Base-by-base conservation (phyloP, 2,888 invertebrate genomes). In the Bombylius discolor region DNA sequence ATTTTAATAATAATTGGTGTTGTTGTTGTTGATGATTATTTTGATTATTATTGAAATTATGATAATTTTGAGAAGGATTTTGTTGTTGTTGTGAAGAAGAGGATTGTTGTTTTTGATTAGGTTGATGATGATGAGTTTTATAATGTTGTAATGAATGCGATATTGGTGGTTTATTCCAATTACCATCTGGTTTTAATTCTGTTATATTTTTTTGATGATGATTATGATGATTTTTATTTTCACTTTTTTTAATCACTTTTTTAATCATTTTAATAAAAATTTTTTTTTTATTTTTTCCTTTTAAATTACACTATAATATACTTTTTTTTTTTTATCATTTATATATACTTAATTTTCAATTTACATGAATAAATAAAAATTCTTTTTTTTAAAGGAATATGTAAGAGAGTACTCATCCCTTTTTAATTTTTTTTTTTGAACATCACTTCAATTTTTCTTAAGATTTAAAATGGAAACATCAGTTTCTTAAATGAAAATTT, bases 121-220 rank as follows among this genome's bases (percentile, higher is more conserved):
- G 13, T 13, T 23, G 39, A 9, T 36, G 36, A 6, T 36, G 36
- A 36, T 36, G 5, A 36, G 8, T 36, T 8, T 8, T 5, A 5
- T 36, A 8, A 36, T 36, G 8, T 11, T 4, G 5, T 42, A 6
- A 11, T 11, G 5, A 42, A 11, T 8, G 4, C 11, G 56, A 56
- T 42, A 59, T 59, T n/a, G 61, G 61, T 14, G 61, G 61, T 44
- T 61, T 61, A 13, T 54, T 53, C 45, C 57, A 49, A 54, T 56
- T 61, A 36, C 61, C 61, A 55, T 61, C 61, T 1, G 61, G 51
- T 6, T 59, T 52, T 23, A 61, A 52, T 31, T 56, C 57, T 36
- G 36, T 50, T 36, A 50, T 9, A 39, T 50, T 13, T 36, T 36
- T 11, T 11, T 7, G 5, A 11, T 8, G 1, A 11, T 8, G 11